Conservation (phyloP, 2,888 invertebrate genomes). For the Hipparchia semele region DNA sequence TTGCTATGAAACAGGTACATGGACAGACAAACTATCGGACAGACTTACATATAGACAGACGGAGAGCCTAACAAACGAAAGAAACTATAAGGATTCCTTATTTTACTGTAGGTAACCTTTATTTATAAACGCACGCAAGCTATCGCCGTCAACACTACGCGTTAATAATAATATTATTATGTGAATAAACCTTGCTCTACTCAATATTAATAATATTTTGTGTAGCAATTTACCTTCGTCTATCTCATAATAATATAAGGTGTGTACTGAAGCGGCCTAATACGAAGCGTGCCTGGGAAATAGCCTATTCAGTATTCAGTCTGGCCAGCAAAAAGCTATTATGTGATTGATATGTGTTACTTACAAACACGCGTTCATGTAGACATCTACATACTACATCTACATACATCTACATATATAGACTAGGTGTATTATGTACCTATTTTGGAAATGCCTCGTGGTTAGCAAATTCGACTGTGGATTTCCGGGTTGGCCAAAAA, state of each 20-base stretch:
- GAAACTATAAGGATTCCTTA: no score
- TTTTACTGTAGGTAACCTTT: no score
- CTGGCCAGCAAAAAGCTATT: slow-evolving; percentile 3
- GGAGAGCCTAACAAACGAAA: no score
- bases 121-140: background rate
- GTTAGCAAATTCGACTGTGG: no score
- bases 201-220: slow-evolving; percentile 7
- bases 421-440: no score
- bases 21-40: no score
- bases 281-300: slow-evolving; percentile 3
- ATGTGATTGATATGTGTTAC: slow-evolving; percentile 4
- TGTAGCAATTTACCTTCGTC: slow-evolving; percentile 14
- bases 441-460: no score
- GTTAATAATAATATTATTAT: background rate
- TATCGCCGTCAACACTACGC: background rate
- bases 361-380: background rate
- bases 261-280: slow-evolving; percentile 10
- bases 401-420: no score
- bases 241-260: slow-evolving; percentile 12
- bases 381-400: no score
- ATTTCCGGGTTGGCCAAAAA: no score
- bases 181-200: background rate
- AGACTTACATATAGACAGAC: no score
- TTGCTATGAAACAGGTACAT: no score
- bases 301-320: background rate